Conservation (phyloP, 2,797 vertebrate species). For the Schizothorax lantsangensis region DNA sequence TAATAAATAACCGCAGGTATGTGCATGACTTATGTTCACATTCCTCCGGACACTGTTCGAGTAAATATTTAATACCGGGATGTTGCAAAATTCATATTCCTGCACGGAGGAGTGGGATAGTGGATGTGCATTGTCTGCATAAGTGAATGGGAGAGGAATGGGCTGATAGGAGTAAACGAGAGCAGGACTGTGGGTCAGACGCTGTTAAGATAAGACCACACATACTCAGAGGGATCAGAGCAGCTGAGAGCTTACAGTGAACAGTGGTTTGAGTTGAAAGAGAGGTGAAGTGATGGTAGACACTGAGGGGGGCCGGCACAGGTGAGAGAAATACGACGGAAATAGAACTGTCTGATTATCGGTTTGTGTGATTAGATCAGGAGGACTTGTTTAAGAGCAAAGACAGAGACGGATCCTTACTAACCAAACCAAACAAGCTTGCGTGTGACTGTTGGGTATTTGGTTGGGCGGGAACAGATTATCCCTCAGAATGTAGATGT, state of each 20-base stretch:
- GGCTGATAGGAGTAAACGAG: slow-evolving; percentile 35
- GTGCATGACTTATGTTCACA: slow-evolving; percentile 40
- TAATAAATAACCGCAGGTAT: slow-evolving; percentile 42
- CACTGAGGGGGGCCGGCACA: background rate
- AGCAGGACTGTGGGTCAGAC: slow-evolving; percentile 10
- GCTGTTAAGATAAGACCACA: slow-evolving; percentile 36
- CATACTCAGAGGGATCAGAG: background rate
- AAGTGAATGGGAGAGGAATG: slow-evolving; percentile 21
- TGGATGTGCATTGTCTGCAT: slow-evolving; percentile 30
- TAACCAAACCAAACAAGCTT: slow-evolving; percentile 16
- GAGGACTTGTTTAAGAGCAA: slow-evolving; percentile 46
- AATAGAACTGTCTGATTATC: slow-evolving; percentile 47
- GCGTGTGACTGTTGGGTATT: slow-evolving; percentile 23
- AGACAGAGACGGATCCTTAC: slow-evolving; percentile 39
- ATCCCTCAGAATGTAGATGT: slow-evolving; percentile 32
- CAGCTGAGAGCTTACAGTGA: slow-evolving; percentile 28
- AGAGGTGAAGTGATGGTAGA: slow-evolving; percentile 14
- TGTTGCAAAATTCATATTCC: slow-evolving; percentile 59
- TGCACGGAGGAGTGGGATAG: slow-evolving; percentile 28
- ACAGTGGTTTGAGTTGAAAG: slow-evolving; percentile 28
- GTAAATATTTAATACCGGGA: slow-evolving; percentile 61
- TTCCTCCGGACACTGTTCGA: slow-evolving; percentile 26
- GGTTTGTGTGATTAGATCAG: slow-evolving; percentile 35
- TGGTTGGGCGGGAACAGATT: slow-evolving; percentile 19
- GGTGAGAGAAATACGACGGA: slow-evolving; percentile 33